Evolutionary conservation across 2,797 vertebrate species (phyloP), one percentile per base, ranked within the genome.

Genomic region (Podarcis lilfordi): DNA sequence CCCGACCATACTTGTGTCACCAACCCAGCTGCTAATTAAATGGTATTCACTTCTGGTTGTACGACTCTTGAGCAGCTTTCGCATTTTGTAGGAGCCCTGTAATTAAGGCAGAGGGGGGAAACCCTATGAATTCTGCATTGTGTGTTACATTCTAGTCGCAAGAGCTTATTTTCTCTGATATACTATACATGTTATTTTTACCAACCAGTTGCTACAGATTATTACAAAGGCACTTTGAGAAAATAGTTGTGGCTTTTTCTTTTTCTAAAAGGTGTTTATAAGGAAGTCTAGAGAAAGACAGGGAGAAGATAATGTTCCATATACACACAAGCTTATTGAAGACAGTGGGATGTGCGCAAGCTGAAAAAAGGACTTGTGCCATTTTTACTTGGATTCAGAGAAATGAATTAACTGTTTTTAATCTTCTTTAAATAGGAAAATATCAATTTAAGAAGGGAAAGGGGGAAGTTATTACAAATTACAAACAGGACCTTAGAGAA

Each of bases 21-120:
- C 4, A 78, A 80, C 91, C 93, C 89, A 92, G 72, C 89, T 88
- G 91, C 92, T 97, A 97, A 97, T 96, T 96, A 96, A 94, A 91
- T 92, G 92, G 92, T 83, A 93, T 95, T 95, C 90, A 2, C 86
- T 25, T 80, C 90, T 94, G 93, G 94, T 89, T 95, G 91, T 95
- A 93, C 91, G 75, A 89, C 94, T 94, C 61, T n/a, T 90, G 72
- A 90, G 74, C 85, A 55, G 91, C 55, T 66, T 77, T 80, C 94
- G 79, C 68, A 9, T 92, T 90, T 89, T 77, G 59, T 75, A 95
- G 89, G 91, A 92, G 32, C 89, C 80, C 89, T 93, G 88, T 93
- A 94, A 84, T 92, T 94, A 87, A 84, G 84, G 86, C 37, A 27
- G 19, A 40, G 29, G 75, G 45, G 89, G 84, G 71, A 87, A 82